Percentiles rank a stretch among this genome's conserved stretches.
These are phyloP conservation scores for Artemia sinica DNA, from an alignment of 2,888 invertebrate genomes.

Conservation along the genomic window DNA sequence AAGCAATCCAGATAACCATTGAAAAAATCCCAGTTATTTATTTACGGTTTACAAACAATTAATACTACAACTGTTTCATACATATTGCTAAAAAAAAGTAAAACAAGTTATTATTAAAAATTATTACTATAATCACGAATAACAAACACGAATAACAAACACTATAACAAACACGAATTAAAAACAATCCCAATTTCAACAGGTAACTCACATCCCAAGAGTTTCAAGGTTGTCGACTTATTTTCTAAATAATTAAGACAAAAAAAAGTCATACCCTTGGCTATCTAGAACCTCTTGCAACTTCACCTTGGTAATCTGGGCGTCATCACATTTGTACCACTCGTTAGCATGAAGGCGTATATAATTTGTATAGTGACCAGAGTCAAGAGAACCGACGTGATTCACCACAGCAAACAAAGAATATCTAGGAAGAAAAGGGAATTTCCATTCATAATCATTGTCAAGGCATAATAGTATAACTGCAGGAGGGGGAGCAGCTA, in stretches of 20 bases:
- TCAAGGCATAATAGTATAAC: slow-evolving; percentile 24
- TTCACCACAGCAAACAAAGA: slow-evolving; percentile 92
- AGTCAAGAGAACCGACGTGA: slow-evolving; percentile 77
- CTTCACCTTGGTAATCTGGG: slow-evolving; percentile 71
- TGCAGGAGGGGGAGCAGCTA: neutral
- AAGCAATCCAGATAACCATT: too few species aligned
- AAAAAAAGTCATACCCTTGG: slow-evolving; percentile 52
- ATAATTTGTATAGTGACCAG: slow-evolving; percentile 89
- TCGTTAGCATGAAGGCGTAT: slow-evolving; percentile 78
- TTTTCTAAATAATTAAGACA: slow-evolving; percentile 15
- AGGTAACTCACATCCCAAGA: neutral
- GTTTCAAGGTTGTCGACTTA: slow-evolving; percentile 8
- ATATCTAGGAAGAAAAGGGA: slow-evolving; percentile 53
- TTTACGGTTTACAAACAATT: too few species aligned
- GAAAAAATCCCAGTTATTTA: too few species aligned
- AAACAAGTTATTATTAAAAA: too few species aligned
- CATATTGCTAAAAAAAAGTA: too few species aligned
- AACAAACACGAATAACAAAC: too few species aligned
- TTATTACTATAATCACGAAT: too few species aligned
- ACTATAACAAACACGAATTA: too few species aligned
- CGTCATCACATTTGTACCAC: slow-evolving; percentile 96
- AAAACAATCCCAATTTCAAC: slow-evolving; percentile 14
- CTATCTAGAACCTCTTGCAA: slow-evolving; percentile 80
- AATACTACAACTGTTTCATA: too few species aligned
- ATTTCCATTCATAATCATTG: too few species aligned